Evolutionary conservation across 1,140 invertebrate species (phyloP), one percentile per base, ranked within the genome.

Genomic region (Trypoxylus dichotomus): DNA sequence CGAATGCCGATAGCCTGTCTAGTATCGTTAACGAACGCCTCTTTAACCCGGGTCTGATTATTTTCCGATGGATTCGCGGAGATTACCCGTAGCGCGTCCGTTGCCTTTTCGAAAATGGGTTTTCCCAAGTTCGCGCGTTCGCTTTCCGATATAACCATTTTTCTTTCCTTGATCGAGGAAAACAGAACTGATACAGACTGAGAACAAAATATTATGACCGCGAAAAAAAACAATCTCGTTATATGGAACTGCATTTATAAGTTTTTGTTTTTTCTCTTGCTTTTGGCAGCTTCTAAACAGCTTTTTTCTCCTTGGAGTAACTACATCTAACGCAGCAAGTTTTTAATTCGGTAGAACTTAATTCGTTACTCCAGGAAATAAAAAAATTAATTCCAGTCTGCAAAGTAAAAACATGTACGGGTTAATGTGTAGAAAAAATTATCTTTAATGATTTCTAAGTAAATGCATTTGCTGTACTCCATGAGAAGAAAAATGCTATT

Each of bases 21-120:
- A 68, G 60, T 68, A 68, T 68, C 60, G 24, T 68, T 68, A 68
- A 68, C 60, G 60, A 68, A 68, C 60, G 60, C 60, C 60, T 68
- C 60, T 27, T 68, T 68, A 68, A 68, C 60, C 60, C 21, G 24
- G 24, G 1, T 24, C 60, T 68, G 60, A 68, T 68, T 68, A 68
- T 68, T 68, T 68, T 68, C 21, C 60, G 60, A 68, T 68, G 21
- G 60, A 68, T 27, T 68, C 60, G 11, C 7, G 24, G 8, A 68
- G 60, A 68, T 68, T 68, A 29, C 27, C 24, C 0, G 13, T 21
- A 29, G 24, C 7, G 11, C 24, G 60, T 68, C 8, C 24, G 60
- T 68, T 68, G 60, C 60, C 8, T 68, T 60, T 13, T 11, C 25
- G 60, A 68, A 37, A 68, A 68, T 68, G 24, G 24, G 60, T 29